Evolutionary conservation across 1,140 invertebrate species (phyloP).

Genomic region (Drosophila prosaltans): DNA sequence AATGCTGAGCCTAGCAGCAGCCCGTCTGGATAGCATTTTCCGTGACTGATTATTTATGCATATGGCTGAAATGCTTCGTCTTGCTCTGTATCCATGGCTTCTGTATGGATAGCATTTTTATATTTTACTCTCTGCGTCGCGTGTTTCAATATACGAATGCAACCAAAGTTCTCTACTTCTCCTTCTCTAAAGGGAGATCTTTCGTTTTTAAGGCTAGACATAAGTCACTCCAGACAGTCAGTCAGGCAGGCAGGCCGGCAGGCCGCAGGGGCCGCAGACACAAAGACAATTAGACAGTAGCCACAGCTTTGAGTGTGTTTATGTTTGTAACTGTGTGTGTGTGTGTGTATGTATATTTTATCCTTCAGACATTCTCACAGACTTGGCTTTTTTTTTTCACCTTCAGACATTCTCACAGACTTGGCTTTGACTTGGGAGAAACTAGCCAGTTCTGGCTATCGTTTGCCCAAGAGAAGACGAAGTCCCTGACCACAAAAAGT

Average conservation of each 20-base stretch:
- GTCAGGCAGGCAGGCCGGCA: constrained; percentile 9
- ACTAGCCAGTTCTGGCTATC: neutral
- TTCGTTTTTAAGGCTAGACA: constrained; percentile 72
- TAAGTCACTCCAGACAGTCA: constrained; percentile 75
- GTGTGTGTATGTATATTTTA: constrained; percentile 34
- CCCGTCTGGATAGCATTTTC: constrained; percentile 73
- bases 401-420: constrained; percentile 42
- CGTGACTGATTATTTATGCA: constrained; percentile 81
- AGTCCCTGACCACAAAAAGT: constrained; percentile 13
- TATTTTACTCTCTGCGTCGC: constrained; percentile 29
- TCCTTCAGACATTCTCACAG: constrained; percentile 47
- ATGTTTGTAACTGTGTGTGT: neutral
- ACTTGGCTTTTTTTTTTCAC: constrained; percentile 29
- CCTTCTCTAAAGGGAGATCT: constrained; percentile 38
- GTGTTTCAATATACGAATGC: constrained; percentile 75
- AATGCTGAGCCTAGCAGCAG: constrained; percentile 52
- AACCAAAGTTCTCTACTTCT: constrained; percentile 67
- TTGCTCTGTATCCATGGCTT: constrained; percentile 19
- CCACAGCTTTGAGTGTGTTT: constrained; percentile 43
- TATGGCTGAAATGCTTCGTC: constrained; percentile 65
- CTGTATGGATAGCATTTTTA: constrained; percentile 45
- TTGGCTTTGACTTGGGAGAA: constrained; percentile 7
- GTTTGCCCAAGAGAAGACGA: constrained; percentile 6
- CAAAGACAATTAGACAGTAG: constrained; percentile 71
- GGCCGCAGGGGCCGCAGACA: constrained; percentile 35